Base-by-base conservation (phyloP, 30 jellyfish, hydroid and myxozoan species). In the Turritopsis rubra region DNA sequence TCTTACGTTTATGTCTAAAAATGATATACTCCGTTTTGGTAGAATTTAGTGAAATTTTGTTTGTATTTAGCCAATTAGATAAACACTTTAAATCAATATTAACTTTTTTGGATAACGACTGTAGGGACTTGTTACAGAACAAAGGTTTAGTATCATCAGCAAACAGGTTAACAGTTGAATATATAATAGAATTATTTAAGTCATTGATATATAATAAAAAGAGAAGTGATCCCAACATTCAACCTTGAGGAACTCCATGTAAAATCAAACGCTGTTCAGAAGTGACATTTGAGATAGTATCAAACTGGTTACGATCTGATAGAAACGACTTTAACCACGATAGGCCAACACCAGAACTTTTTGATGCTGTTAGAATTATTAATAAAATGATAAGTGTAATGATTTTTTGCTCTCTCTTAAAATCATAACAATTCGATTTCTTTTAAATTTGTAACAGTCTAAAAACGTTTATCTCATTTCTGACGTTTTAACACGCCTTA, bases 401-500 rank as follows among this genome's bases (percentile, higher is more conserved):
- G 72, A 54, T 54, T 54, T 54, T 54, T 54, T 54, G n/a, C 72
- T 54, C 72, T 54, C 19, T n/a, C n/a, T 54, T 54, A 54, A 54
- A 54, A 54, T 18, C 72, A n/a, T 16, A 54, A 54, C 72, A 54
- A 54, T 54, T 54, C 72, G 72, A 54, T 54, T 54, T 54, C 72
- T 54, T 16, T 54, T 16, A 54, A 54, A 54, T 54, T 54, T 54
- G 72, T 54, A 54, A 54, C 72, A 54, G 72, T 18, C 72, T 54
- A 54, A 54, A 54, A 54, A 16, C 18, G 72, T 54, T 54, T n/a
- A 18, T n/a, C 72, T 54, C 72, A 54, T 54, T 18, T 54, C n/a
- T 54, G 72, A 54, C n/a, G 72, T 54, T 54, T 54, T n/a, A 54
- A n/a, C 72, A 54, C 72, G 72, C 72, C n/a, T 54, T 54, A 54